A percentile compares a stretch with the other conserved stretches of the same genome.
These are phyloP conservation scores for Crambe crambe DNA, from an alignment of 37 sponge, comb jelly and placozoan genomes.

Conservation along the genomic window DNA sequence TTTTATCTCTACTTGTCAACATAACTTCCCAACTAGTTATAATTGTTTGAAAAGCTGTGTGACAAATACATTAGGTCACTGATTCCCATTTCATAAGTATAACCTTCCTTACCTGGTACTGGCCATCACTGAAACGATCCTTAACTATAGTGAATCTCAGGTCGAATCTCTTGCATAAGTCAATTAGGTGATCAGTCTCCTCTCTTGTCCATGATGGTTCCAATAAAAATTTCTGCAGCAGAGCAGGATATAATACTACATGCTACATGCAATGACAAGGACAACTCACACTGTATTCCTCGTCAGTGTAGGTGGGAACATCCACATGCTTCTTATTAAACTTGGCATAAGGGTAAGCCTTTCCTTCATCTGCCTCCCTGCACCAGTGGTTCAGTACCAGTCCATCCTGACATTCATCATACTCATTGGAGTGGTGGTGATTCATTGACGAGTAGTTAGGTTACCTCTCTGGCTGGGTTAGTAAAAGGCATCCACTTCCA, in stretches of 20 bases:
- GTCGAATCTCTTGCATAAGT: constrained; percentile 83
- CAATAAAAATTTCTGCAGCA: constrained; percentile 26
- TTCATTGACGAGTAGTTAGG: background rate
- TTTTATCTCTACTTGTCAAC: no score
- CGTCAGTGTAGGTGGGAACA: constrained; percentile 67
- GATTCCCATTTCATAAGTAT: background rate
- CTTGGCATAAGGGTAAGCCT: constrained; percentile 83
- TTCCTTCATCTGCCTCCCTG: constrained; percentile 81
- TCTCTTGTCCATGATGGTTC: constrained; percentile 74
- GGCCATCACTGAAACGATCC: constrained; percentile 66
- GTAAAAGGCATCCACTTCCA: constrained; percentile 96
- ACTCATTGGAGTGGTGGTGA: background rate
- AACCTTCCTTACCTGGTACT: constrained; percentile 29
- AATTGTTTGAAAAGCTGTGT: background rate
- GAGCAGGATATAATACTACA: background rate
- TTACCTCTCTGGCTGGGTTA: constrained; percentile 87
- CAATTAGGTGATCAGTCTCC: constrained; percentile 89
- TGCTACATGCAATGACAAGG: background rate
- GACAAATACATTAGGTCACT: background rate
- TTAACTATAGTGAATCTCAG: constrained; percentile 66
- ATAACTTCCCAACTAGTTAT: background rate
- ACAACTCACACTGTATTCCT: constrained; percentile 60
- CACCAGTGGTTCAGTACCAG: constrained; percentile 82
- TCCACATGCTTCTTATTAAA: constrained; percentile 74
- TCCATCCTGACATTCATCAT: constrained; percentile 49